phyloP scores from a whole-genome alignment of 2,797 vertebrate genomes.

The Lagorchestes hirsutus region DNA sequence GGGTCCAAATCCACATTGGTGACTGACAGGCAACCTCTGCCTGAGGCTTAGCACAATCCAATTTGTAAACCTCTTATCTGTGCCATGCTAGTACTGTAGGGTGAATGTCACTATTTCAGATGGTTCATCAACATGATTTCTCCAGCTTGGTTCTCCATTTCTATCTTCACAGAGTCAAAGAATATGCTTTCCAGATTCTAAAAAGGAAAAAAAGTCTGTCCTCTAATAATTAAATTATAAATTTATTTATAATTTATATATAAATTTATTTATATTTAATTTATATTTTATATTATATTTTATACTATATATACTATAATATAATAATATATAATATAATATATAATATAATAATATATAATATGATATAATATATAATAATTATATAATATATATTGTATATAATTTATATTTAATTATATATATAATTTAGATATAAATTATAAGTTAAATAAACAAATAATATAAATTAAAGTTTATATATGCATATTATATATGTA shows the following conservation, averaged over 20 bases:
- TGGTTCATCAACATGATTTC: neutral
- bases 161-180: neutral
- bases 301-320: no score
- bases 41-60: neutral
- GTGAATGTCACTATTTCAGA: neutral
- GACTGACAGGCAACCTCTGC: neutral
- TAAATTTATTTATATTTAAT: no score
- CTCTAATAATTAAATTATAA: neutral
- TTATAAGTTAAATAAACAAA: no score
- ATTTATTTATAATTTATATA: no score
- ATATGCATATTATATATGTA: no score
- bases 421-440: no score
- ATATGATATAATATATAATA: no score
- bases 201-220: neutral
- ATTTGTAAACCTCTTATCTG: neutral
- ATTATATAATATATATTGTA: no score
- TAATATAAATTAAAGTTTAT: neutral
- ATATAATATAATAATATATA: no score
- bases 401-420: no score
- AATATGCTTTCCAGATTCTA: neutral
- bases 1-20: neutral
- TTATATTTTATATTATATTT: no score
- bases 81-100: neutral
- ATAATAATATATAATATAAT: no score
- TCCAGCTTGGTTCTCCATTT: neutral